Conservation (phyloP, 2,888 invertebrate species). For the Zele albiditarsus region DNA sequence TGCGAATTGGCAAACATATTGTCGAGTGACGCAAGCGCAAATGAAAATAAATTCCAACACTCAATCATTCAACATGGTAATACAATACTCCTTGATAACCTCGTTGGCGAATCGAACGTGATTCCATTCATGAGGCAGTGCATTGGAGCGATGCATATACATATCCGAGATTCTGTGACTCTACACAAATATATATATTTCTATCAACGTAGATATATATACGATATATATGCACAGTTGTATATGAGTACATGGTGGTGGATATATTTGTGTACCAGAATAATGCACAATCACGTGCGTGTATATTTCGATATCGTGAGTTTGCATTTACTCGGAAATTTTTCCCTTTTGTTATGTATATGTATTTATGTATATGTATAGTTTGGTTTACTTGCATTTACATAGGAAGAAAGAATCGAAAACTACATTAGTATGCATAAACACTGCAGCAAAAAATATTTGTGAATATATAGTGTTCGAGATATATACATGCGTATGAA, state of each 20-base stretch:
- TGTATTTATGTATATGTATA: background rate
- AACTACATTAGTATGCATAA: background rate
- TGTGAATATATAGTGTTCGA: background rate
- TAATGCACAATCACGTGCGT: background rate
- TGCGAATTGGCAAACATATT: background rate
- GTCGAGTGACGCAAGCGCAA: background rate
- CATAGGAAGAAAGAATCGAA: background rate
- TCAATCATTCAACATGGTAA: constrained; percentile 6
- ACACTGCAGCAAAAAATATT: background rate
- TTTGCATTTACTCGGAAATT: background rate
- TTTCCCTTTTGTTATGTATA: background rate
- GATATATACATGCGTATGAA: too few species aligned
- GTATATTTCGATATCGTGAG: constrained; percentile 1
- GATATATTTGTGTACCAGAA: background rate
- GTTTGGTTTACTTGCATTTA: background rate
- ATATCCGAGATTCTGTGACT: background rate
- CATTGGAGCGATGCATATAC: background rate
- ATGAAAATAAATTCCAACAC: constrained; percentile 27
- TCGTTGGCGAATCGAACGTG: background rate
- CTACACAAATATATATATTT: background rate
- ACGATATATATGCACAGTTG: too few species aligned
- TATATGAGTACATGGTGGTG: background rate
- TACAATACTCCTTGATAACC: constrained; percentile 3
- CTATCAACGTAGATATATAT: background rate
- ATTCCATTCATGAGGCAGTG: background rate